These are phyloP conservation scores for Atta colombica DNA, from an alignment of 1,140 invertebrate species.

Conservation along the genomic window DNA sequence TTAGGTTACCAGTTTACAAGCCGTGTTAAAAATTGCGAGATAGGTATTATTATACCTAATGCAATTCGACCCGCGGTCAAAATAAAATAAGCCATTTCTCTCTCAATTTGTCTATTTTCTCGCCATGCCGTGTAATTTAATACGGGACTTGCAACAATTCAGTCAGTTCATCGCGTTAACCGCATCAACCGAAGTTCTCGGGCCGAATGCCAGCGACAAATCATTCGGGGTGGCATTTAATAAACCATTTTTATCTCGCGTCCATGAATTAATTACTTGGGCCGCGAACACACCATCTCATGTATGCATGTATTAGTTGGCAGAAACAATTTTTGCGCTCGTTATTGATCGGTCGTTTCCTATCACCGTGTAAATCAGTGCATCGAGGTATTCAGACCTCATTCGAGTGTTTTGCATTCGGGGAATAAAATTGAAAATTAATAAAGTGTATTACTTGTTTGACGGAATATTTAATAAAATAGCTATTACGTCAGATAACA, in stretches of 20 bases:
- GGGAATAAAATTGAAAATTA: slow-evolving; percentile 49
- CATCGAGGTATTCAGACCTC: slow-evolving; percentile 12
- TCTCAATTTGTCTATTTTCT: slow-evolving; percentile 46
- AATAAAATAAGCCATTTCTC: slow-evolving; percentile 61
- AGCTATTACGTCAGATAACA: not conserved
- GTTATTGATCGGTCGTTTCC: slow-evolving; percentile 38
- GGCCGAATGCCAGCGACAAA: slow-evolving; percentile 59
- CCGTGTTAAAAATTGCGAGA: slow-evolving; percentile 44
- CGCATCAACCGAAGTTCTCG: slow-evolving; percentile 60
- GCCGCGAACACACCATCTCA: slow-evolving; percentile 18
- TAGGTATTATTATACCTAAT: slow-evolving; percentile 43
- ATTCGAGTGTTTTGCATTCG: slow-evolving; percentile 2
- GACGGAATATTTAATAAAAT: slow-evolving; percentile 36
- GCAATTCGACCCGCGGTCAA: slow-evolving; percentile 44
- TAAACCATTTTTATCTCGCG: slow-evolving; percentile 60
- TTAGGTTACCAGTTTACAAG: slow-evolving; percentile 8
- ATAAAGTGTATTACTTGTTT: slow-evolving; percentile 37
- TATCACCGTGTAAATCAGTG: slow-evolving; percentile 45
- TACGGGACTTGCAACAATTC: slow-evolving; percentile 53
- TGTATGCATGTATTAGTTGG: slow-evolving; percentile 44
- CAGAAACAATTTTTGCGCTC: slow-evolving; percentile 47
- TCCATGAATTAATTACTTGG: slow-evolving; percentile 56
- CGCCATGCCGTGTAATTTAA: slow-evolving; percentile 42
- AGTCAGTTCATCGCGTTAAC: slow-evolving; percentile 62
- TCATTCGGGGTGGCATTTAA: slow-evolving; percentile 60